Conservation (phyloP, 2,113 vertebrate genomes). For the Mastomys natalensis region DNA sequence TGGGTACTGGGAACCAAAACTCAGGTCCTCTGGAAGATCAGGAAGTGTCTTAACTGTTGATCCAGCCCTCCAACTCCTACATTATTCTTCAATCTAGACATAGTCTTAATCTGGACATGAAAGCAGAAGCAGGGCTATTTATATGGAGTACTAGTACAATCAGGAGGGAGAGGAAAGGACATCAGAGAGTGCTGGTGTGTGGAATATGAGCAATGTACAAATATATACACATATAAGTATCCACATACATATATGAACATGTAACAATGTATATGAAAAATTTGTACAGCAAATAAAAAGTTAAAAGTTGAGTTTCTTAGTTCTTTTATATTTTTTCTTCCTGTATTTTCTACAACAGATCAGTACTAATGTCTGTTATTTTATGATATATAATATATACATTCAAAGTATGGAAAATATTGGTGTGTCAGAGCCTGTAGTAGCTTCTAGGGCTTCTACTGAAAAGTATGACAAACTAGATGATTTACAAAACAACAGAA, state of each 20-base stretch:
- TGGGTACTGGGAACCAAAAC: background rate
- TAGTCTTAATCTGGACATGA: background rate
- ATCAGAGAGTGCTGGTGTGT: background rate
- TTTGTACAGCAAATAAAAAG: background rate
- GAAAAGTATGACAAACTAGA: background rate
- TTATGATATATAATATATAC: background rate
- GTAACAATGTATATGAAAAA: background rate
- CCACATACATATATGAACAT: background rate
- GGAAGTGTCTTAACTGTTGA: background rate
- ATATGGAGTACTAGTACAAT: background rate
- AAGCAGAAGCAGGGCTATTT: background rate
- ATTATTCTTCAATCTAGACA: background rate
- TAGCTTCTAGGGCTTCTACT: background rate
- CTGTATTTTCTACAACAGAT: background rate
- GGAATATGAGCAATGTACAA: background rate
- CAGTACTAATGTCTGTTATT: background rate
- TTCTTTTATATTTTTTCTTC: background rate
- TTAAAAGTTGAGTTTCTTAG: background rate
- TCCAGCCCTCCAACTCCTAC: background rate
- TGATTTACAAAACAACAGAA: background rate
- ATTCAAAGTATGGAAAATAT: background rate
- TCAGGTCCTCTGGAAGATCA: background rate
- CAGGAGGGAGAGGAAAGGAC: background rate
- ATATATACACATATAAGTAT: background rate
- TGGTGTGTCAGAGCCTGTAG: background rate